Conservation (phyloP, 2,888 invertebrate species). For the Caenorhabditis sp. region DNA sequence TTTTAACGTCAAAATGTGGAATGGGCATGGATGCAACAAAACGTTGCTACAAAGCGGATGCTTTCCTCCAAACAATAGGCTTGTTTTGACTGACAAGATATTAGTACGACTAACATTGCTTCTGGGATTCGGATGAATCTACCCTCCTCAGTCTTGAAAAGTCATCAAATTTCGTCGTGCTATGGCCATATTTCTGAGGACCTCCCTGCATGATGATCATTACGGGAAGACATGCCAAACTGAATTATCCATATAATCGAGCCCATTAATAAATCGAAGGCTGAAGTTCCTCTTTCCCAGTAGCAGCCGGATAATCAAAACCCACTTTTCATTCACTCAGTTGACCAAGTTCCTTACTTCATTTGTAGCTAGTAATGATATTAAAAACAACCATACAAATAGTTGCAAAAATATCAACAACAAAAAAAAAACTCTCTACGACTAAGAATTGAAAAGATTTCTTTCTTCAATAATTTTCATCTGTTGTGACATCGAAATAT, state of each 20-base stretch:
- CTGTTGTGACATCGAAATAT: conserved; percentile 9
- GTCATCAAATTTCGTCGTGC: conserved; percentile 57
- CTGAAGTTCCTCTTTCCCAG: background rate
- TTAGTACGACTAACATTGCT: conserved; percentile 55
- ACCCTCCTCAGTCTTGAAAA: conserved; percentile 35
- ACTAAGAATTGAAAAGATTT: conserved; percentile 4
- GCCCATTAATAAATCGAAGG: conserved; percentile 40
- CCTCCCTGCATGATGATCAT: conserved; percentile 26
- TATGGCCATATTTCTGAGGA: conserved; percentile 38
- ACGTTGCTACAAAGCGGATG: conserved; percentile 33
- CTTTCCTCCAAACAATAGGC: conserved; percentile 15
- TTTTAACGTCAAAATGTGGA: conserved; percentile 39
- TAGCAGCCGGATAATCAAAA: too few relatives aligned
- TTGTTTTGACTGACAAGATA: conserved; percentile 23
- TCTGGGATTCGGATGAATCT: background rate
- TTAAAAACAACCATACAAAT: too few relatives aligned
- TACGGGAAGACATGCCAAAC: conserved; percentile 66
- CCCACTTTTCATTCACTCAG: background rate
- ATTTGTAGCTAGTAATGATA: too few relatives aligned
- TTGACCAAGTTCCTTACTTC: background rate
- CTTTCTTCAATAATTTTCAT: conserved; percentile 46
- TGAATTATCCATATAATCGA: conserved; percentile 63
- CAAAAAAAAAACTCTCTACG: too few relatives aligned
- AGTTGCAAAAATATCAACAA: too few relatives aligned
- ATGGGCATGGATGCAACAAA: conserved; percentile 21